These are phyloP conservation scores for Lontra canadensis DNA, from an alignment of 2,113 vertebrate species.

Conservation along the genomic window DNA sequence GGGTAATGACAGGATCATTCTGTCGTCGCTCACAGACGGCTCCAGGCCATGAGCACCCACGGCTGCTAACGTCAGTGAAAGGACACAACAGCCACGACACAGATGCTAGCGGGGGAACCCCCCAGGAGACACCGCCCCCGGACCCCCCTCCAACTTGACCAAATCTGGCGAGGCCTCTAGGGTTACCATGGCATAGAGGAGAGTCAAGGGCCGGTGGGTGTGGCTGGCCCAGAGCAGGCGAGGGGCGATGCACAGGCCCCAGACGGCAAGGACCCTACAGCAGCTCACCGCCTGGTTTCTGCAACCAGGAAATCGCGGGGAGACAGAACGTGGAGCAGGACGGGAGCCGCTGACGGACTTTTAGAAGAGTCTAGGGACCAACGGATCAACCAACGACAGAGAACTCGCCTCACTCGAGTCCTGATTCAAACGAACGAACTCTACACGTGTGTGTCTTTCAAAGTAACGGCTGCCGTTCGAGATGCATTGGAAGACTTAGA, in stretches of 20 bases:
- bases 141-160: background rate
- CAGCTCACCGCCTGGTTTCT: background rate
- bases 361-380: background rate
- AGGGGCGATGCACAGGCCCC: too few relatives aligned
- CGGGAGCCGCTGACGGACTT: background rate
- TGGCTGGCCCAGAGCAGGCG: accelerated
- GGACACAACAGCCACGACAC: too few relatives aligned
- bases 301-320: background rate
- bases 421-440: background rate
- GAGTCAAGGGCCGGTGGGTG: background rate
- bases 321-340: background rate
- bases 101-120: background rate
- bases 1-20: background rate
- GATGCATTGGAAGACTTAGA: background rate
- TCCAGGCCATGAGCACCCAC: background rate
- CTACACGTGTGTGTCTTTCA: background rate
- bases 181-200: background rate
- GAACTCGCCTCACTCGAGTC: background rate
- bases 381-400: background rate
- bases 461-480: background rate
- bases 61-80: too few relatives aligned
- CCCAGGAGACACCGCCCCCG: background rate
- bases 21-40: accelerated
- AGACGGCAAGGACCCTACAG: background rate
- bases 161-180: background rate